phyloP scores from a whole-genome alignment of 2,888 invertebrate genomes.

The Vannuccia rotundouncinata region DNA sequence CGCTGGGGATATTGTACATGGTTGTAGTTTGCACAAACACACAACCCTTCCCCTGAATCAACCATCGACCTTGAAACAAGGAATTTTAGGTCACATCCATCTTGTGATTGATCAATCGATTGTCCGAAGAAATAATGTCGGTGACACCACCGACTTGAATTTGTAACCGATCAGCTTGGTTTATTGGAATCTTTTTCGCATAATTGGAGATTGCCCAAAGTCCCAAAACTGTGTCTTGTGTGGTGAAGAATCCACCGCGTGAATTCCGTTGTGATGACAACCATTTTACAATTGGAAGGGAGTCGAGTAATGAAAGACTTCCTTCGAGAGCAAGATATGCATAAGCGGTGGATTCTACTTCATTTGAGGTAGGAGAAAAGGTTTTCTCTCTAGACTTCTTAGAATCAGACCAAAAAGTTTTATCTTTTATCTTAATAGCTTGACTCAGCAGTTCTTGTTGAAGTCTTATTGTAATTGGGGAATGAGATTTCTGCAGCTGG shows the following conservation, averaged over 20 bases:
- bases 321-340: conserved; percentile 41
- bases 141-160: too few species aligned
- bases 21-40: too few species aligned
- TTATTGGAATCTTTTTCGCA: too few species aligned
- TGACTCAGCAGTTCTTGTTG: neutral
- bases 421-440: neutral
- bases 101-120: too few species aligned
- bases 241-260: conserved; percentile 44
- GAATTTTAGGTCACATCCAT: too few species aligned
- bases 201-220: conserved; percentile 44
- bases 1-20: too few species aligned
- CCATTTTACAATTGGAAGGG: conserved; percentile 41
- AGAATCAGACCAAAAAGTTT: neutral
- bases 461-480: neutral
- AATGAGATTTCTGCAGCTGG: neutral
- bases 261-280: conserved; percentile 41
- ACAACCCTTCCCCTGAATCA: too few species aligned
- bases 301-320: conserved; percentile 35
- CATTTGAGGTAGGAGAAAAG: conserved; percentile 36
- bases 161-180: too few species aligned
- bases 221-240: conserved; percentile 47
- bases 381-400: too few species aligned
- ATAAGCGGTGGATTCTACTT: conserved; percentile 43
- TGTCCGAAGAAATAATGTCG: too few species aligned
- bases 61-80: too few species aligned